These are phyloP conservation scores for Tokudaia tokunoshimensis DNA, from an alignment of 2,797 vertebrate species.

Conservation along the genomic window DNA sequence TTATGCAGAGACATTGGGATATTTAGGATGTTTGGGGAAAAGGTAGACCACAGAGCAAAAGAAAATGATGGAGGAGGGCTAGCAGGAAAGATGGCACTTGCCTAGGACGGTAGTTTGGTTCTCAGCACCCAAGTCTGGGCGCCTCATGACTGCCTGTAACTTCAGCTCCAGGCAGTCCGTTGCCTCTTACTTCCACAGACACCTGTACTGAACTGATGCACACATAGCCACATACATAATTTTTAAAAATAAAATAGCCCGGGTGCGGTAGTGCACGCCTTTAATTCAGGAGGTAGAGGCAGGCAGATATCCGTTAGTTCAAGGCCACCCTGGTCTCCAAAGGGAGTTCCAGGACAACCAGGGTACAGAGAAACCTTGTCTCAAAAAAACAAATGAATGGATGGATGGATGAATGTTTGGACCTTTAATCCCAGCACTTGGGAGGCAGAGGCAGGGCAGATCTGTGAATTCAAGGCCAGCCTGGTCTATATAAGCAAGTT, in stretches of 20 bases:
- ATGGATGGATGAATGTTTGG: too few relatives aligned
- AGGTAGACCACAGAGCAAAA: background rate
- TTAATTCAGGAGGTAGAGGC: background rate
- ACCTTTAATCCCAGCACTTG: background rate
- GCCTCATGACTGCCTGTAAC: background rate
- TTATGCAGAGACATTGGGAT: background rate
- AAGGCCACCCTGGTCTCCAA: background rate
- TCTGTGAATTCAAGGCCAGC: background rate
- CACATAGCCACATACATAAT: background rate
- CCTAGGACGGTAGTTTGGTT: background rate
- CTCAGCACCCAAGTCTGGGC: background rate
- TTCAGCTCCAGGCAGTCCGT: background rate
- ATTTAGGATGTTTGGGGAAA: slow-evolving; percentile 12
- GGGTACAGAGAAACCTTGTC: background rate
- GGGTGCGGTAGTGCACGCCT: background rate
- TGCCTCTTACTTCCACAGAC: background rate
- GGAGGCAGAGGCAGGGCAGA: background rate
- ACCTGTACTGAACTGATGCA: background rate
- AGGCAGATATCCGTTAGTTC: background rate
- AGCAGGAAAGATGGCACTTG: background rate
- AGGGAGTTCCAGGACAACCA: background rate
- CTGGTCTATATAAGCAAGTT: background rate
- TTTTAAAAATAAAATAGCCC: background rate
- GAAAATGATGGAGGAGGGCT: background rate
- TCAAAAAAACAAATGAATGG: background rate